Conservation (phyloP, 2,888 invertebrate genomes). For the Koerneria pararmatus region DNA sequence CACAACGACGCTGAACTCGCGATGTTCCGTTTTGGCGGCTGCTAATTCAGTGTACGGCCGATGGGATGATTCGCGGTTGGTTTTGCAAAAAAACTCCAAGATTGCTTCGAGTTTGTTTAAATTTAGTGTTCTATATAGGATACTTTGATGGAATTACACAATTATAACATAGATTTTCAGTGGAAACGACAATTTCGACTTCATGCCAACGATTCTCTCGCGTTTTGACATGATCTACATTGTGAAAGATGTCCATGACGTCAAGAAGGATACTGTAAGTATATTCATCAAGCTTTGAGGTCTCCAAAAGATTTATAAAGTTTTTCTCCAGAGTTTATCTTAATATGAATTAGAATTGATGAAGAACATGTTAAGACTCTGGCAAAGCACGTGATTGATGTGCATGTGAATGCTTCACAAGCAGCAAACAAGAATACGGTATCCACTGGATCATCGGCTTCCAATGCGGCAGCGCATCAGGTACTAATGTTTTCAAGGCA, state of each 20-base stretch:
- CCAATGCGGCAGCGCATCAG: conserved; percentile 66
- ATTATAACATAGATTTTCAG: background rate
- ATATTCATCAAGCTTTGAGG: too few species aligned
- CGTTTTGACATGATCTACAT: conserved; percentile 99
- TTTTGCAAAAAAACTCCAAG: too few species aligned
- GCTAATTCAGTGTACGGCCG: conserved; percentile 96
- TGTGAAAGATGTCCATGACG: conserved; percentile 92
- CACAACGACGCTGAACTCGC: conserved; percentile 93
- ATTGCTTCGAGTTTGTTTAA: too few species aligned
- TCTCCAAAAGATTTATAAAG: too few species aligned
- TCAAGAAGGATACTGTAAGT: conserved; percentile 76
- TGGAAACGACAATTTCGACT: conserved; percentile 95
- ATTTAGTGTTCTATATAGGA: too few species aligned
- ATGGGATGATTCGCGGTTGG: conserved; percentile 98
- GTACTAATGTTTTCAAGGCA: conserved; percentile 84
- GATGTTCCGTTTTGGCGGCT: conserved; percentile 97
- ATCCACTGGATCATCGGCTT: background rate
- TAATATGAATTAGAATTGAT: too few species aligned
- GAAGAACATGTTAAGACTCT: conserved; percentile 62
- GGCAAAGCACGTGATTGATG: conserved; percentile 92
- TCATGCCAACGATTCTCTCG: conserved; percentile 99
- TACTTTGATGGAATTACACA: too few species aligned
- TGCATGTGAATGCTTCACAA: conserved; percentile 77
- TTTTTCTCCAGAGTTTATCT: too few species aligned
- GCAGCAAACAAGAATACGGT: conserved; percentile 55